These are phyloP conservation scores for Euglossa dilemma DNA, from an alignment of 1,140 invertebrate genomes.

Conservation along the genomic window DNA sequence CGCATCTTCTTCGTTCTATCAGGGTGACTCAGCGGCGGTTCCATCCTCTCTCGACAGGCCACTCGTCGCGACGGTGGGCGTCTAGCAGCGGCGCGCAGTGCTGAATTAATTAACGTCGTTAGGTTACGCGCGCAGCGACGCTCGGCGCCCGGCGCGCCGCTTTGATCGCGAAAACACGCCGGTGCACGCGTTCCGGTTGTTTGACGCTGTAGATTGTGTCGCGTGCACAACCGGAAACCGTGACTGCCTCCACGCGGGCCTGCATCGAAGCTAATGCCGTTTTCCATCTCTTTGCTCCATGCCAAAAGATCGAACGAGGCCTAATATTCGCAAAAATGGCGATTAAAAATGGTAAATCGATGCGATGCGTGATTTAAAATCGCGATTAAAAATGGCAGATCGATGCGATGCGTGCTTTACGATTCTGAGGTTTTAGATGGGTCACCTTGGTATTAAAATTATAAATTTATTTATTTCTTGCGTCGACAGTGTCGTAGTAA, in stretches of 20 bases:
- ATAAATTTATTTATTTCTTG: too few relatives aligned
- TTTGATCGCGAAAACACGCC: slow-evolving; percentile 9
- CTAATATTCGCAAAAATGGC: neutral
- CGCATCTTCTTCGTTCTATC: slow-evolving; percentile 14
- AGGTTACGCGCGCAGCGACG: slow-evolving; percentile 17
- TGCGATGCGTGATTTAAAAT: neutral
- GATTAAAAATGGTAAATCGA: too few relatives aligned
- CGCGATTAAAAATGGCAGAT: too few relatives aligned
- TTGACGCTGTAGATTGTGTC: slow-evolving; percentile 3
- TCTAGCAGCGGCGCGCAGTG: neutral
- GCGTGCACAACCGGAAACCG: neutral
- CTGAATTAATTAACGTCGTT: slow-evolving; percentile 47
- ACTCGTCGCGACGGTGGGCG: neutral
- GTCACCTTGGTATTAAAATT: too few relatives aligned
- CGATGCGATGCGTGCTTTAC: too few relatives aligned
- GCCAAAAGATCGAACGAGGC: neutral
- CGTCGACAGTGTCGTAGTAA: too few relatives aligned
- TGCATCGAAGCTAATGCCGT: neutral
- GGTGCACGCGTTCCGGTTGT: slow-evolving; percentile 12
- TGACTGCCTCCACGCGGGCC: neutral
- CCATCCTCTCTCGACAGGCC: slow-evolving; percentile 6
- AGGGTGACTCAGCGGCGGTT: slow-evolving; percentile 25
- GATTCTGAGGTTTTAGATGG: too few relatives aligned
- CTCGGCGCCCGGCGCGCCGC: neutral
- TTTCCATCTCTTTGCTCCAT: neutral